Conservation (phyloP, 92 coral and sea anemone species). For the Phenganax subtilis region DNA sequence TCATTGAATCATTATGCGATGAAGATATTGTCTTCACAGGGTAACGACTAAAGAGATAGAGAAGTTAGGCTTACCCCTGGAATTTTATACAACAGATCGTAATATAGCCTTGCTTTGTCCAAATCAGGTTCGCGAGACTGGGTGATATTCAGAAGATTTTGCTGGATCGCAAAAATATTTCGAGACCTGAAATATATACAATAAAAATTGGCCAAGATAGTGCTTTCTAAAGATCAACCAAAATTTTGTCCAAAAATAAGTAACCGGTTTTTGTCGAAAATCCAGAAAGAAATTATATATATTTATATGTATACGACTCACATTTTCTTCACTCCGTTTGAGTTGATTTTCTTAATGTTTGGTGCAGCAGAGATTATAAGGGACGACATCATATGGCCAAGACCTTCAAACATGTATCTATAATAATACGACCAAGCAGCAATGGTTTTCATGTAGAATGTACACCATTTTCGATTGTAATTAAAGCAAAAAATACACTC, state of each 20-base stretch:
- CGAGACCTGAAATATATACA: slow-evolving; percentile 63
- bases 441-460: not conserved
- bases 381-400: slow-evolving; percentile 91
- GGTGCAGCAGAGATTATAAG: slow-evolving; percentile 80
- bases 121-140: slow-evolving; percentile 94
- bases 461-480: too few relatives aligned
- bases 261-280: not conserved
- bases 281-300: too few relatives aligned
- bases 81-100: slow-evolving; percentile 82
- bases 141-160: slow-evolving; percentile 89
- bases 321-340: slow-evolving; percentile 97
- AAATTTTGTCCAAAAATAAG: too few relatives aligned
- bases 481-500: not conserved
- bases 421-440: not conserved
- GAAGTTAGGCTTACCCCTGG: slow-evolving; percentile 71
- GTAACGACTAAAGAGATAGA: not conserved
- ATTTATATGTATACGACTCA: slow-evolving; percentile 39
- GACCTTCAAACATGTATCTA: slow-evolving; percentile 98
- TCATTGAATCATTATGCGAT: not conserved
- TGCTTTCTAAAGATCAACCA: too few relatives aligned
- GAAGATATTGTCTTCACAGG: not conserved
- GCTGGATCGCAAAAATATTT: slow-evolving; percentile 92
- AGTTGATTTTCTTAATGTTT: slow-evolving; percentile 81
- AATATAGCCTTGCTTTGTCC: slow-evolving; percentile 90
- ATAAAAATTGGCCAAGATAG: too few relatives aligned